Evolutionary conservation across 2,797 vertebrate species (phyloP), one percentile per base, ranked within the genome.

Genomic region (Gymnoscopelus braueri): DNA sequence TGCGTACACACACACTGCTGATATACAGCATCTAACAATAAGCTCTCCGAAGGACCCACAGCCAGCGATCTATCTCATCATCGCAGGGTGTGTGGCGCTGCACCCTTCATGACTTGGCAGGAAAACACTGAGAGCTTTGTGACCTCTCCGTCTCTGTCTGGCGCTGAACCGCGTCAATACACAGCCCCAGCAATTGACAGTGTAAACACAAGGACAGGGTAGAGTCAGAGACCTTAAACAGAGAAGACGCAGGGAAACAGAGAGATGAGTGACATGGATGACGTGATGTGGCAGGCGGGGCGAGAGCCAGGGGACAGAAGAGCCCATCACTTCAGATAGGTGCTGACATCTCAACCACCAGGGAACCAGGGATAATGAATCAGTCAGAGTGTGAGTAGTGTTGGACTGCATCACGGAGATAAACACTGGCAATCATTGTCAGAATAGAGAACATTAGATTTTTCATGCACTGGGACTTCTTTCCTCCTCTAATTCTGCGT

Each of bases 61-160:
- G 39, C 39, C 39, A 44, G 7, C 39, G n/a, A 19, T 19, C 19
- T 19, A 72, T 72, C 49, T 70, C 55, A 74, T 77, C 63, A 64
- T n/a, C 24, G 24, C 48, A 9, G 49, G 9, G 19, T 60, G 75
- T 39, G 55, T 57, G 56, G 52, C n/a, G 10, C 74, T 64, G 26
- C 55, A 62, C 26, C 65, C 71, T 53, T 66, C 19, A 19, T 60
- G 62, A 60, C 65, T 55, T 75, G 80, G 81, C 68, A 71, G 65
- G 63, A 35, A 74, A 57, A 69, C 70, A 72, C 52, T 29, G 47
- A 50, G 59, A 62, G 72, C 69, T 72, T 53, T 74, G 68, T 65
- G 64, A 39, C 39, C 56, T 35, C 57, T 51, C 50, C 2, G 12
- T 69, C 60, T 67, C 50, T 44, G 39, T 44, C 63, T 24, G 44